Evolutionary conservation across 2,797 vertebrate genomes (phyloP).

Genomic region (Pseudopleuronectes americanus): DNA sequence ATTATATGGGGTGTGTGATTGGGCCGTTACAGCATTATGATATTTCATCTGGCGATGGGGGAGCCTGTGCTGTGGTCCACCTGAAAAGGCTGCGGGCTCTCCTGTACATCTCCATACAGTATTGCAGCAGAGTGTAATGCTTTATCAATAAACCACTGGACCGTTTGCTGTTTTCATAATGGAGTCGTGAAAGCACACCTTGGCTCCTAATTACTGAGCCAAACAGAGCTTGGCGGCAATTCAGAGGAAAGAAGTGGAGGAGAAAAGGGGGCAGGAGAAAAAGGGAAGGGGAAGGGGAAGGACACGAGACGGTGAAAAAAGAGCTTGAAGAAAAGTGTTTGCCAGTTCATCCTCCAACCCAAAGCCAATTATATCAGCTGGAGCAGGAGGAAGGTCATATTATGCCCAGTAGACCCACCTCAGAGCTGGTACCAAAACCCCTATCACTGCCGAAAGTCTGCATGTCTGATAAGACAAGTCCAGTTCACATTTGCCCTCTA

Average conservation of each 20-base stretch:
- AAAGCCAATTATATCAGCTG: conserved; percentile 75
- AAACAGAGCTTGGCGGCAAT: conserved; percentile 82
- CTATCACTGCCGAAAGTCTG: conserved; percentile 58
- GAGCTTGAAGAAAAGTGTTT: conserved; percentile 60
- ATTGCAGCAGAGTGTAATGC: conserved; percentile 79
- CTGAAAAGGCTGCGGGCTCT: conserved; percentile 74
- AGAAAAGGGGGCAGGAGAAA: conserved; percentile 47
- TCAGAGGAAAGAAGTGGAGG: conserved; percentile 66
- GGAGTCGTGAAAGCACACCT: conserved; percentile 81
- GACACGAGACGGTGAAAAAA: conserved; percentile 56
- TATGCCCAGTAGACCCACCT: conserved; percentile 68
- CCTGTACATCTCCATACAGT: conserved; percentile 79
- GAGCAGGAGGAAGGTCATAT: conserved; percentile 65
- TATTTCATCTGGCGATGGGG: conserved; percentile 77
- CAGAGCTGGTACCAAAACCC: conserved; percentile 59
- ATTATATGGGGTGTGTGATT: conserved; percentile 68
- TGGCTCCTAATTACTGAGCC: conserved; percentile 84
- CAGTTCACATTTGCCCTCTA: conserved; percentile 62
- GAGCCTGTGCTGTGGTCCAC: conserved; percentile 65
- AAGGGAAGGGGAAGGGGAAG: conserved; percentile 45
- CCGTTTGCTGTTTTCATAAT: conserved; percentile 87
- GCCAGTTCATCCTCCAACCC: conserved; percentile 56
- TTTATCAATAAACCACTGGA: conserved; percentile 87
- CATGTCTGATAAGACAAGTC: conserved; percentile 65
- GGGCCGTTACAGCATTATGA: conserved; percentile 74